Conservation (phyloP, 2,113 vertebrate genomes). For the Nothocercus nigrocapillus region DNA sequence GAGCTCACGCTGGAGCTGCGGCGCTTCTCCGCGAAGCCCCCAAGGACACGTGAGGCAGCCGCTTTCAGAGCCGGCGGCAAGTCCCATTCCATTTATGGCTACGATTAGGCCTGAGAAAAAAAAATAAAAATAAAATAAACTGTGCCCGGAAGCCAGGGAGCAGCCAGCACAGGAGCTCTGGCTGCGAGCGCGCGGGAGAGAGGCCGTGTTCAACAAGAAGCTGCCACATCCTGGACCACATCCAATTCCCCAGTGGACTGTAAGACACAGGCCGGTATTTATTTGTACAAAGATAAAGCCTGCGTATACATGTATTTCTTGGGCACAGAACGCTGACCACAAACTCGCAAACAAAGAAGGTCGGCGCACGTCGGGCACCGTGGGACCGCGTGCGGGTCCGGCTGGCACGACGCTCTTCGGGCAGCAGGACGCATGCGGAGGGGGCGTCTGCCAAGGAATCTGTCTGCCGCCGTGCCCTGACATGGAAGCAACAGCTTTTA, state of each 20-base stretch:
- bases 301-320: background rate
- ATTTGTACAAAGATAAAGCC: background rate
- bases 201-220: background rate
- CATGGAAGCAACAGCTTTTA: background rate
- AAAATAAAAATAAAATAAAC: background rate
- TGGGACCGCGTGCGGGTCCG: rapidly evolving
- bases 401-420: background rate
- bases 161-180: constrained; percentile 49
- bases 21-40: background rate
- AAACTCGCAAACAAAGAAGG: background rate
- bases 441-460: background rate
- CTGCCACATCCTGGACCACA: constrained; percentile 17
- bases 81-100: background rate
- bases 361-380: background rate
- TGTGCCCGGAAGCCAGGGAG: background rate
- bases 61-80: background rate
- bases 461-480: too few species aligned
- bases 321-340: background rate
- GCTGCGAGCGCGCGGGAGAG: background rate
- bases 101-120: background rate
- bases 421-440: rapidly evolving
- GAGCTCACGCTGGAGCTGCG: background rate
- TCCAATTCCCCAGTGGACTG: background rate
- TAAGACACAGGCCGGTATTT: background rate
- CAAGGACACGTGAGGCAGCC: constrained; percentile 5